Conservation (phyloP, 2,888 invertebrate species). For the Kuschelorhynchus macadamiae region DNA sequence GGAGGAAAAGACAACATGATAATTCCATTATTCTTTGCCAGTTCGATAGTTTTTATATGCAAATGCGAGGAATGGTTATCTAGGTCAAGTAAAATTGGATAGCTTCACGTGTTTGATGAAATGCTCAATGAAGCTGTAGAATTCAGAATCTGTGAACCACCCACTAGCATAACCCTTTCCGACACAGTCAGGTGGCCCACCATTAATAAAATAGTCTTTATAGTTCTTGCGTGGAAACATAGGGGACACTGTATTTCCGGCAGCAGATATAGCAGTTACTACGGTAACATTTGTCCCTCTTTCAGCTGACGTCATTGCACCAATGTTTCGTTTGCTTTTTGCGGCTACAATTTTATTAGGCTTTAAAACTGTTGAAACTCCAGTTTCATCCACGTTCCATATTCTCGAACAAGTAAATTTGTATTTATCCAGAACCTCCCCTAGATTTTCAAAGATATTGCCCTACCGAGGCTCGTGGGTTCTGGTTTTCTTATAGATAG, state of each 20-base stretch:
- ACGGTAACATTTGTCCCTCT: conserved; percentile 33
- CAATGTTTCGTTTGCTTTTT: conserved; percentile 31
- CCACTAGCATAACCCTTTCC: conserved; percentile 9
- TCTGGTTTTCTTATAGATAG: conserved; percentile 34
- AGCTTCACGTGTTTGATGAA: conserved; percentile 4
- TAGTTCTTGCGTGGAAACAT: conserved; percentile 33
- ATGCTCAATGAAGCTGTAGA: not conserved
- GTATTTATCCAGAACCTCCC: conserved; percentile 24
- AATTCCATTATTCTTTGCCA: no score
- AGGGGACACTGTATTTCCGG: conserved; percentile 20
- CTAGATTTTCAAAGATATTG: conserved; percentile 32
- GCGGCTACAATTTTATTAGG: conserved; percentile 35
- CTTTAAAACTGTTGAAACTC: conserved; percentile 26
- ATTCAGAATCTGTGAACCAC: conserved; percentile 22
- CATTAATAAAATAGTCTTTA: conserved; percentile 23
- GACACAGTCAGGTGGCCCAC: conserved; percentile 23
- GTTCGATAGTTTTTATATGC: no score
- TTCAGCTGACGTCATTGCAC: conserved; percentile 29
- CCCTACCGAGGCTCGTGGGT: conserved; percentile 32
- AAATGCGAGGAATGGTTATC: no score
- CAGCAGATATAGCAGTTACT: conserved; percentile 31
- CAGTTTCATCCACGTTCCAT: conserved; percentile 16
- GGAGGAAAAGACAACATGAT: no score
- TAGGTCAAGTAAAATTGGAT: no score
- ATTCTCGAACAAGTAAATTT: conserved; percentile 16